Percentiles rank a stretch among this genome's conserved stretches.
Evolutionary conservation across 2,888 invertebrate species (phyloP).

Genomic region (Drosophila monieri): DNA sequence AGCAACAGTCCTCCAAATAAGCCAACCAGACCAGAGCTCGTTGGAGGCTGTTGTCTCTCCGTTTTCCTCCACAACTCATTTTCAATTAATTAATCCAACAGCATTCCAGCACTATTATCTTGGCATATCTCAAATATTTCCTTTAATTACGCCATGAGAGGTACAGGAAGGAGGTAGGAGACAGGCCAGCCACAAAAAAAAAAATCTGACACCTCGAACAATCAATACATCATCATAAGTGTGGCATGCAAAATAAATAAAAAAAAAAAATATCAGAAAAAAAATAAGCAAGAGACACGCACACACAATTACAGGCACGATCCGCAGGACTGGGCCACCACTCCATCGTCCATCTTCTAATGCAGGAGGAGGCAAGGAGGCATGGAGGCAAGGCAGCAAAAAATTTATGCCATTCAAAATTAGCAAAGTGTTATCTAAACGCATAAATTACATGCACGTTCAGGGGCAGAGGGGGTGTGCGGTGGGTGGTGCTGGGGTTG

Average conservation of each 20-base stretch:
- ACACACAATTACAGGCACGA: conserved; percentile 75
- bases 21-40: conserved; percentile 29
- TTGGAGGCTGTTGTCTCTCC: conserved; percentile 22
- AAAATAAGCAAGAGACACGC: conserved; percentile 64
- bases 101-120: conserved; percentile 79
- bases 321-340: conserved; percentile 33
- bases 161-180: conserved; percentile 16
- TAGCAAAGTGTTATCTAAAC: conserved; percentile 81
- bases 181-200: conserved; percentile 46
- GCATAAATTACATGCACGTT: conserved; percentile 81
- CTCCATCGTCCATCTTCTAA: conserved; percentile 55
- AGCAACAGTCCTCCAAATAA: conserved; percentile 42
- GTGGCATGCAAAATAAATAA: conserved; percentile 54
- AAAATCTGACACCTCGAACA: conserved; percentile 79
- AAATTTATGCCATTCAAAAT: conserved; percentile 80
- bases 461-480: conserved; percentile 52
- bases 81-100: conserved; percentile 80
- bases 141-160: conserved; percentile 76
- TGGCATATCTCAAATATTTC: conserved; percentile 79
- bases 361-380: conserved; percentile 10
- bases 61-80: conserved; percentile 70
- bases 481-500: conserved; percentile 35
- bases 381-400: conserved; percentile 16
- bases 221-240: conserved; percentile 79
- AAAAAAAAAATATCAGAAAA: conserved; percentile 14